Conservation (phyloP, 2,888 invertebrate species). For the Hipparchia sbordonii region DNA sequence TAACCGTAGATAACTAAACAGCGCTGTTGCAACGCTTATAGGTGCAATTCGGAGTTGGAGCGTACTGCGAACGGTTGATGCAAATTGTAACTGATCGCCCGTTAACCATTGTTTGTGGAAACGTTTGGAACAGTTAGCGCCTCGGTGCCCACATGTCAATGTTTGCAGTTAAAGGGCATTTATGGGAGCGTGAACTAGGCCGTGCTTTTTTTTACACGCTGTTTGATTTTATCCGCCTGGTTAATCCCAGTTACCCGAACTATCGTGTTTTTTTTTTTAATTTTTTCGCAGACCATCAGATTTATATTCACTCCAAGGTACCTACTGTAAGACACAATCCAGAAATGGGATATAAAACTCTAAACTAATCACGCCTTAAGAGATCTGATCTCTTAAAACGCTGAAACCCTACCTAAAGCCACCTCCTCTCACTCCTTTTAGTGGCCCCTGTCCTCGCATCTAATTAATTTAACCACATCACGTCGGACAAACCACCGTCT, state of each 20-base stretch:
- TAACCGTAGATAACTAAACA: slow-evolving; percentile 22
- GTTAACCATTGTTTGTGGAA: slow-evolving; percentile 35
- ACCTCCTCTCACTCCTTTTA: too few relatives aligned
- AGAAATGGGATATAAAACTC: too few relatives aligned
- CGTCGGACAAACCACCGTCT: too few relatives aligned
- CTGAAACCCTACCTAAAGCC: too few relatives aligned
- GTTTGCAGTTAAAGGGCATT: slow-evolving; percentile 25
- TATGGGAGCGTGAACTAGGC: slow-evolving; percentile 12
- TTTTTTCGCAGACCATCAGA: too few relatives aligned
- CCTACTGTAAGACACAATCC: too few relatives aligned
- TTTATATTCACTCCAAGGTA: too few relatives aligned
- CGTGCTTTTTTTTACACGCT: neutral
- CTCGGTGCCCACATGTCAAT: slow-evolving; percentile 29
- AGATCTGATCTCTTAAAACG: too few relatives aligned
- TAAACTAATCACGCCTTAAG: too few relatives aligned
- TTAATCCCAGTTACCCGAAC: neutral
- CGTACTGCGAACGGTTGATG: slow-evolving; percentile 25
- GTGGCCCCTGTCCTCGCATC: too few relatives aligned
- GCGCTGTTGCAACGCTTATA: slow-evolving; percentile 20
- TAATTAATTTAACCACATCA: too few relatives aligned
- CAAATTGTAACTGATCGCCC: slow-evolving; percentile 33
- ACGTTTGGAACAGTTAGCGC: slow-evolving; percentile 35
- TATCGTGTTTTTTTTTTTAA: neutral
- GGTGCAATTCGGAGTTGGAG: slow-evolving; percentile 9
- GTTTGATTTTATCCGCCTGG: neutral